Evolutionary conservation across 2,113 vertebrate species (phyloP), one percentile per base, ranked within the genome.

Genomic region (Hyperoodon ampullatus): DNA sequence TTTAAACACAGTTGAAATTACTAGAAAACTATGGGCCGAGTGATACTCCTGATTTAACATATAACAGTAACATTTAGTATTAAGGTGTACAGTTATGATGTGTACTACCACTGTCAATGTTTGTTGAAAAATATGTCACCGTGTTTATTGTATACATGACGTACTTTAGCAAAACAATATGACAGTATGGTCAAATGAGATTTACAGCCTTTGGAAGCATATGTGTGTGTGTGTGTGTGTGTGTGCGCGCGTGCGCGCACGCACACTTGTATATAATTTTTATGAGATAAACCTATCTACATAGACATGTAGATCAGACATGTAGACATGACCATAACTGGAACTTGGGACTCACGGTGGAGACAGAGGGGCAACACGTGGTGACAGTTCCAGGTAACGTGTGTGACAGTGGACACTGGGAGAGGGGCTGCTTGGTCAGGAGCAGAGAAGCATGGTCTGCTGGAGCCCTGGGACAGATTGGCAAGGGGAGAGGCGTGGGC

Each of bases 1-100:
- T 77, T 55, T 86, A 89, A 75, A 71, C 39, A 28, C 53, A 85
- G 65, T 93, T 77, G 71, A 21, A 68, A n/a, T 92, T 65, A 81
- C 26, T 88, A 44, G 87, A 68, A 68, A 75, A 85, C 55, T 61
- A 0, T 66, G 70, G 88, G 47, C 60, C 16, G 35, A 65, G 24
- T 16, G 60, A 50, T 47, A 88, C 60, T 75, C 12, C 44, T 81
- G 42, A 70, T 50, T 30, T 94, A 70, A 92, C 21, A 5, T n/a
- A 5, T 26, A 60, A 82, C 21, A 92, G 35, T 88, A 39, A 77
- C 33, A 66, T 55, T 86, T 83, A 61, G 35, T 61, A 68, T 63
- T 47, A 70, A 83, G 77, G 30, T 42, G n/a, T 7, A 33, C 16
- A 10, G 44, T 82, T 78, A 35, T 44, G 72, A 53, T 2, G 0